A percentile compares a stretch with the other conserved stretches of the same genome.
Conservation (phyloP, 2,888 invertebrate genomes). For the Neoaliturus tenellus region DNA sequence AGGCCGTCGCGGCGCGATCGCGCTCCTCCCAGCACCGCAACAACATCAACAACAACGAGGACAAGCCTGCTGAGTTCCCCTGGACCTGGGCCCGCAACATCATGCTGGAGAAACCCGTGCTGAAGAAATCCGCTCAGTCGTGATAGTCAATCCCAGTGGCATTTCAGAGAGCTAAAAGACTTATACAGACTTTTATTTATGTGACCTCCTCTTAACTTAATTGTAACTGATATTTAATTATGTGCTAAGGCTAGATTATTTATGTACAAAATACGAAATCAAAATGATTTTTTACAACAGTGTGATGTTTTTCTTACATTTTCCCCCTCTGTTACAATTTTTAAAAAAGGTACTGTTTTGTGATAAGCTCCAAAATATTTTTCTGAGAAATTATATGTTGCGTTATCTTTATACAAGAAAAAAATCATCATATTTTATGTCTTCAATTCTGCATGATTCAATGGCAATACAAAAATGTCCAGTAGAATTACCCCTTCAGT, state of each 20-base stretch:
- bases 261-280: conserved; percentile 34
- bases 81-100: conserved; percentile 68
- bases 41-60: background rate
- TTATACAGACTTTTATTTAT: conserved; percentile 18
- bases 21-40: background rate
- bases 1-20: background rate
- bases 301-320: background rate
- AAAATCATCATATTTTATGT: too few relatives aligned
- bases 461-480: too few relatives aligned
- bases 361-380: too few relatives aligned
- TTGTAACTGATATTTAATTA: conserved; percentile 42
- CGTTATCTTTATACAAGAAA: too few relatives aligned
- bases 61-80: conserved; percentile 60
- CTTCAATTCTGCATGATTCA: too few relatives aligned
- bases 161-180: conserved; percentile 45
- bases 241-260: conserved; percentile 2
- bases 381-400: too few relatives aligned
- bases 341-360: too few relatives aligned
- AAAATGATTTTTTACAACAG: conserved; percentile 37
- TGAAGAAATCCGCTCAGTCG: conserved; percentile 64
- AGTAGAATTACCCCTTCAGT: too few relatives aligned
- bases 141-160: conserved; percentile 6
- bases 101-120: conserved; percentile 67
- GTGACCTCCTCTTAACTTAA: conserved; percentile 29
- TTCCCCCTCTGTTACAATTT: background rate